Conservation (phyloP, 2,113 vertebrate genomes). For the Taurulus bubalis region DNA sequence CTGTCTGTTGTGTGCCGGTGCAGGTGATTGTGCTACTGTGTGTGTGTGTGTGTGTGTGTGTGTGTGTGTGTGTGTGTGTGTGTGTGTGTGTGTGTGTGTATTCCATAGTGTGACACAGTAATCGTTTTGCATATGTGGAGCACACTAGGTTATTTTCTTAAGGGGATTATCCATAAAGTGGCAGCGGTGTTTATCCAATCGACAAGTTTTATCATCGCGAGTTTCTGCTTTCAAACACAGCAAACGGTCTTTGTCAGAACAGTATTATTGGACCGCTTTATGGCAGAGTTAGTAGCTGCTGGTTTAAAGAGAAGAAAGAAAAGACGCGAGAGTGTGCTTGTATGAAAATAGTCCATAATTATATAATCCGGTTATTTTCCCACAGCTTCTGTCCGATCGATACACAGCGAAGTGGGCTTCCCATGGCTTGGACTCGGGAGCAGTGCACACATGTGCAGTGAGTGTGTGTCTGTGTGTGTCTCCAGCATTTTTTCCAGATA, state of each 20-base stretch:
- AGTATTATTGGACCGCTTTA: neutral
- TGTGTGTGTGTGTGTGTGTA: neutral
- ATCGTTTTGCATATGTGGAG: slow-evolving; percentile 16
- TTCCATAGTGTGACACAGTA: slow-evolving; percentile 1
- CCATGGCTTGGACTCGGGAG: slow-evolving; percentile 6
- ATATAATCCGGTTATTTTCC: slow-evolving; percentile 58
- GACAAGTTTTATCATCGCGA: neutral
- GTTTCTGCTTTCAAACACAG: slow-evolving; percentile 33
- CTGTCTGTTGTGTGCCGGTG: slow-evolving; percentile 33
- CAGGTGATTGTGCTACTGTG: neutral
- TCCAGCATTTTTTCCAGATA: slow-evolving; percentile 27
- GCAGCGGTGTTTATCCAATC: slow-evolving; percentile 1
- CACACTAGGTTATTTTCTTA: slow-evolving; percentile 37
- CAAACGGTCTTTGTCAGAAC: neutral
- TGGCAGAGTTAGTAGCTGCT: neutral
- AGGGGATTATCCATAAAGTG: slow-evolving; percentile 39
- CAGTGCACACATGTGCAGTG: slow-evolving; percentile 1
- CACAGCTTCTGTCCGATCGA: slow-evolving; percentile 31
- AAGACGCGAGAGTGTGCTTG: slow-evolving; percentile 9
- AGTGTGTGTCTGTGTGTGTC: neutral
- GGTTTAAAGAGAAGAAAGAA: neutral
- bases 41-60: too few species aligned
- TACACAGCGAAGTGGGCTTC: slow-evolving; percentile 16
- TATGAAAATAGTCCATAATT: slow-evolving; percentile 25
- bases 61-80: too few species aligned